phyloP scores from a whole-genome alignment of 2,797 vertebrate genomes.

The Bovichtus variegatus region DNA sequence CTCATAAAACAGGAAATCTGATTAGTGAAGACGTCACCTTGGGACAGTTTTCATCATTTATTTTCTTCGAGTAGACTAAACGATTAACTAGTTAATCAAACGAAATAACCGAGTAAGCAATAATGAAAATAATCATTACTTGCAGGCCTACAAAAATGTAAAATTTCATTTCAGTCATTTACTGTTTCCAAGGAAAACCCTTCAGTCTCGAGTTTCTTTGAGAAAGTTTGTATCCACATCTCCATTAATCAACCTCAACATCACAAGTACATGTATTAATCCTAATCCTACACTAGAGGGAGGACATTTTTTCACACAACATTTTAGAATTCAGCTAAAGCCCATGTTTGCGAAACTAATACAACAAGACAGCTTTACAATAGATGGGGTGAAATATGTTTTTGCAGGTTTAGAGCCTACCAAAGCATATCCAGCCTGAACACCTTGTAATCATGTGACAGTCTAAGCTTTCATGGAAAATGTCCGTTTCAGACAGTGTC shows the following conservation, averaged over 20 bases:
- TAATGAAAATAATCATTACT: neutral
- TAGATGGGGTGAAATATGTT: constrained; percentile 11
- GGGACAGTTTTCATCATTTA: neutral
- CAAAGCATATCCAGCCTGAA: constrained; percentile 7
- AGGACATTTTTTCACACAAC: neutral
- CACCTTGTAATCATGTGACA: constrained; percentile 67
- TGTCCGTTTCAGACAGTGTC: constrained; percentile 35
- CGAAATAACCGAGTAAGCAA: neutral
- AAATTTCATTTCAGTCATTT: neutral
- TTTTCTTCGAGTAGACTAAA: neutral
- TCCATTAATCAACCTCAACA: neutral
- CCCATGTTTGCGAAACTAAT: neutral
- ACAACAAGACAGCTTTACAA: neutral
- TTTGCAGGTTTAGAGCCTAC: constrained; percentile 5
- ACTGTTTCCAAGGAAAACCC: neutral
- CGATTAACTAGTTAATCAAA: neutral
- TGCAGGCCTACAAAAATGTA: neutral
- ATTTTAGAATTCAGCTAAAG: neutral
- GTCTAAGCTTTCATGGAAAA: constrained; percentile 65
- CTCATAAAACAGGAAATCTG: neutral
- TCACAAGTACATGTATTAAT: neutral
- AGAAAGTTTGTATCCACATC: neutral
- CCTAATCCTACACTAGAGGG: neutral
- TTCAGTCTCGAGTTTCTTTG: neutral
- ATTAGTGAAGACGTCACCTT: neutral